Conservation (phyloP, 1,140 invertebrate genomes). For the Bradysia coprophila region DNA sequence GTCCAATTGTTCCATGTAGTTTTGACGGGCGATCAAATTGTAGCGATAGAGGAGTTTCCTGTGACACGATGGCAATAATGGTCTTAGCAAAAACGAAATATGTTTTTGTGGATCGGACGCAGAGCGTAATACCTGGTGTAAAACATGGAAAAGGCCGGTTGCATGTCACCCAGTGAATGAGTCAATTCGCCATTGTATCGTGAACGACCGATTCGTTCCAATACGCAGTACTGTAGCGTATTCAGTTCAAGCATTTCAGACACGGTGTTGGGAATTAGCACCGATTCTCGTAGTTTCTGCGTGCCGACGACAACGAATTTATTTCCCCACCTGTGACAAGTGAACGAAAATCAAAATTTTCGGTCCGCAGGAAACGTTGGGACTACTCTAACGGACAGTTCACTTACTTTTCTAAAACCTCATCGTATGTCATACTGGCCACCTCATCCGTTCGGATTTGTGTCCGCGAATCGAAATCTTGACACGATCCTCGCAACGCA, state of each 20-base stretch:
- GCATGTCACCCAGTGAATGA: too few species aligned
- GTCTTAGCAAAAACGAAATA: neutral
- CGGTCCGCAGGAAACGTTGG: too few species aligned
- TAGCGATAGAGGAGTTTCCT: neutral
- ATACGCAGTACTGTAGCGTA: slow-evolving; percentile 43
- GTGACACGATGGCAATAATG: too few species aligned
- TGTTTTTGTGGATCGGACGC: neutral
- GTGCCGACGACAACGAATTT: slow-evolving; percentile 52
- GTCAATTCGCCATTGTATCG: slow-evolving; percentile 52
- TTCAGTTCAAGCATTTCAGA: slow-evolving; percentile 26
- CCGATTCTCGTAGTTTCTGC: slow-evolving; percentile 35
- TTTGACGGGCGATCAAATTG: neutral
- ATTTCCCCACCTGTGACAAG: slow-evolving; percentile 35
- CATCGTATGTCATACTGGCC: slow-evolving; percentile 19
- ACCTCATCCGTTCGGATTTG: slow-evolving; percentile 24
- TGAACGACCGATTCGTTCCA: slow-evolving; percentile 58
- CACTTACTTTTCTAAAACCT: slow-evolving; percentile 24
- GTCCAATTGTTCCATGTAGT: neutral
- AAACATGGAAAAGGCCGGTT: neutral
- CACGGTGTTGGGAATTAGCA: slow-evolving; percentile 31
- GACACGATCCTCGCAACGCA: slow-evolving; percentile 47
- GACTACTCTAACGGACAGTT: neutral
- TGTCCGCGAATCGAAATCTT: slow-evolving; percentile 31
- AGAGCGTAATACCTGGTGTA: neutral
- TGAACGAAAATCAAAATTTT: too few species aligned